Evolutionary conservation across 2,113 vertebrate species (phyloP).

Genomic region (Carassius auratus): DNA sequence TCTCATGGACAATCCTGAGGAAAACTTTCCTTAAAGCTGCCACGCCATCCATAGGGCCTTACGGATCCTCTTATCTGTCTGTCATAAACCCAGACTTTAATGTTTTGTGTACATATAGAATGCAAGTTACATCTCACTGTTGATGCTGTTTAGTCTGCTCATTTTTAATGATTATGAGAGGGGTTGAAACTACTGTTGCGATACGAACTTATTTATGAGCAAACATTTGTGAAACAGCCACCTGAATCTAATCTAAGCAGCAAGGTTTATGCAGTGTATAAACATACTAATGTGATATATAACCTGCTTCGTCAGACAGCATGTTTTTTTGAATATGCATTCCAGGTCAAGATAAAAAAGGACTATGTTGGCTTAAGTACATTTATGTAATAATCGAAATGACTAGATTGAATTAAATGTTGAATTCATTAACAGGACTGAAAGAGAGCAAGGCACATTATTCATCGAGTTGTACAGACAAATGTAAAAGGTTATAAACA

Average conservation of each 20-base stretch:
- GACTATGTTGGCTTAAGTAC: not conserved
- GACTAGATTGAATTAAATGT: not conserved
- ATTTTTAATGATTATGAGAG: not conserved
- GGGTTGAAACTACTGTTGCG: not conserved
- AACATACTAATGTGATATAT: not conserved
- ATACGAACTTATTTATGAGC: not conserved
- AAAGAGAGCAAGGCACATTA: too few species aligned
- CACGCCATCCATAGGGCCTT: conserved; percentile 21
- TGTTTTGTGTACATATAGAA: not conserved
- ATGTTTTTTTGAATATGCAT: not conserved
- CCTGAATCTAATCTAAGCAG: not conserved
- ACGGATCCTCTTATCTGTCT: not conserved
- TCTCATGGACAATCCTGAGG: conserved; percentile 91
- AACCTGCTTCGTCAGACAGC: not conserved
- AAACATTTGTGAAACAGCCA: not conserved
- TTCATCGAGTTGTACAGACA: too few species aligned
- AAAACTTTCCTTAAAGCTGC: conserved; percentile 71
- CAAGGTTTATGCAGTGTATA: not conserved
- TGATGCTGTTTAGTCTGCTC: not conserved
- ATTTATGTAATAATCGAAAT: not conserved
- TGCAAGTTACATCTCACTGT: not conserved
- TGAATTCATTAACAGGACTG: too few species aligned
- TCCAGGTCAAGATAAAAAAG: not conserved
- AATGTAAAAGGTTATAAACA: too few species aligned
- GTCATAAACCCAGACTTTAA: not conserved